Base-by-base conservation (phyloP, 1,140 invertebrate genomes). In the Caenorhabditis brenneri region DNA sequence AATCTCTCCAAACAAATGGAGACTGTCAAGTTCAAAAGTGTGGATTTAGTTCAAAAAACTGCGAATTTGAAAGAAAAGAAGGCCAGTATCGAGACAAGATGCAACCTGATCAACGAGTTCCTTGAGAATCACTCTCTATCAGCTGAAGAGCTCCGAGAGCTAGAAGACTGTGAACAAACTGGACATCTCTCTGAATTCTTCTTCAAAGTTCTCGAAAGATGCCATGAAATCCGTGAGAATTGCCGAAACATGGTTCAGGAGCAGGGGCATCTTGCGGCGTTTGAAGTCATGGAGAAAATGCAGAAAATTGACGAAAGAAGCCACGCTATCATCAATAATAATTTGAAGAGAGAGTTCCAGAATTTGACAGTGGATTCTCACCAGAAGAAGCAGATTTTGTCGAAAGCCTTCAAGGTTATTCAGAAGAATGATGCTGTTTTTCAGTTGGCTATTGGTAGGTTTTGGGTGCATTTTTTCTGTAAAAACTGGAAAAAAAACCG, bases 281-380 rank as follows among this genome's bases (percentile, higher is more conserved):
- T 74, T n/a, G 65, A 74, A 74, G 65, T 74, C 0, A 74, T 74
- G 65, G 65, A 74, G 9, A 74, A 74, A 24, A 74, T 74, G 65
- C 65, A 74, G n/a, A 74, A 74, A 7, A 74, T 74, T 46, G 65
- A 74, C 36, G 65, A 74, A 24, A 74, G 65, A 42, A 74, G 65
- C 22, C 65, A 74, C 29, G 65, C 65, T 3, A 74, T 74, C 12
- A 74, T 74, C 65, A 42, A 36, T 15, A 74, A 74, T 46, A 74
- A 74, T 42, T n/a, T 74, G 36, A 74, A 74, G n/a, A n/a, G 65
- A 39, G 65, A 74, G 12, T 74, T 74, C 10, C 65, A 74, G n/a
- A 74, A 74, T 42, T 29, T 74, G n/a, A 74, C 65, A 0, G 65
- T 74, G 0, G 65, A 74, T 46, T 39, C 65, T 24, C 65, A 74